These are phyloP conservation scores for Phalera bucephala DNA, from an alignment of 2,888 invertebrate genomes.

Conservation along the genomic window DNA sequence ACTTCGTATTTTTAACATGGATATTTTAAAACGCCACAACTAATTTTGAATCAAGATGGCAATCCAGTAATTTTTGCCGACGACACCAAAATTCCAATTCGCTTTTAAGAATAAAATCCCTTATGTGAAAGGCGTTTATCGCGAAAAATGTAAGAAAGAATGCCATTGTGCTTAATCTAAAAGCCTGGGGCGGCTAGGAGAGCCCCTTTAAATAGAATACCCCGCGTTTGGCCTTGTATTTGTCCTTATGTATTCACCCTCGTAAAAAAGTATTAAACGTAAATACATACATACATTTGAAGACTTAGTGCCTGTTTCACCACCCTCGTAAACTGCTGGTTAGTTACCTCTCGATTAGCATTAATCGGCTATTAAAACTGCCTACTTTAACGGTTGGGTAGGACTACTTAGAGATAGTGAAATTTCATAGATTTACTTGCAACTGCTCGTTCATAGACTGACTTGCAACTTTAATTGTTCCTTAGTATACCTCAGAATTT, in stretches of 20 bases:
- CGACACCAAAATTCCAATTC: slow-evolving; percentile 10
- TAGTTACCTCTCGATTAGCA: too few species aligned
- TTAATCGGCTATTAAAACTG: too few species aligned
- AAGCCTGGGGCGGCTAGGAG: slow-evolving; percentile 17
- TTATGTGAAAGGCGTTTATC: slow-evolving; percentile 22
- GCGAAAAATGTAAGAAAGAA: slow-evolving; percentile 57
- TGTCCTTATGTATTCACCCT: slow-evolving; percentile 35
- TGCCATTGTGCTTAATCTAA: slow-evolving; percentile 39
- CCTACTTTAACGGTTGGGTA: too few species aligned
- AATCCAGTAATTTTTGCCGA: slow-evolving; percentile 19
- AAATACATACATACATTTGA: background rate
- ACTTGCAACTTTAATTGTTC: too few species aligned
- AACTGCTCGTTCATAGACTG: too few species aligned
- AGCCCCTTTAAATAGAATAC: slow-evolving; percentile 33
- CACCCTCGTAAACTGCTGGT: too few species aligned
- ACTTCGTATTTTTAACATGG: background rate
- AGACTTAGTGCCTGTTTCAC: too few species aligned
- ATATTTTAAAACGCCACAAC: slow-evolving; percentile 5
- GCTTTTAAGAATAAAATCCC: slow-evolving; percentile 17
- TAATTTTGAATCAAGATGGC: slow-evolving; percentile 22
- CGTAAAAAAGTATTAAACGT: slow-evolving; percentile 12
- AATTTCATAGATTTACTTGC: too few species aligned
- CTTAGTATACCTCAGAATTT: too few species aligned
- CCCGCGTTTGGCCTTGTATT: slow-evolving; percentile 31
- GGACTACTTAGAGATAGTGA: too few species aligned